These are phyloP conservation scores for Poeciliopsis turneri DNA, from an alignment of 2,797 vertebrate genomes.

Conservation along the genomic window DNA sequence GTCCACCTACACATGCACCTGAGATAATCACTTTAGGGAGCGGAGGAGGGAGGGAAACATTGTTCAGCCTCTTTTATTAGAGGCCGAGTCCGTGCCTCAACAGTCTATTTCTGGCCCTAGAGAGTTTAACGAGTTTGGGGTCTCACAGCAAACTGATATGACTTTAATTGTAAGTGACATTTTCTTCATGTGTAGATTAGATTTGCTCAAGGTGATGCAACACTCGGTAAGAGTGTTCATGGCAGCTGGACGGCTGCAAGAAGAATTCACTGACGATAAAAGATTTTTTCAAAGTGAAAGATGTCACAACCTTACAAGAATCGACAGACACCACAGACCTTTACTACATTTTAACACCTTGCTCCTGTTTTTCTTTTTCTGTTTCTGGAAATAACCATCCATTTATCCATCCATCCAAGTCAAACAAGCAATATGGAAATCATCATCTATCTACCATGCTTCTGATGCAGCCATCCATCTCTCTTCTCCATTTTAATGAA, in stretches of 20 bases:
- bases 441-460: not conserved
- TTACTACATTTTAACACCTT: not conserved
- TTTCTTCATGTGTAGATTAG: constrained; percentile 55
- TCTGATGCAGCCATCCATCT: not conserved
- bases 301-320: not conserved
- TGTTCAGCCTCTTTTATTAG: constrained; percentile 27
- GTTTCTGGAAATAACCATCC: not conserved
- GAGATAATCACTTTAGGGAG: constrained; percentile 28
- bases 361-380: not conserved
- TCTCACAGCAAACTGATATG: constrained; percentile 27
- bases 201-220: constrained; percentile 40
- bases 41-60: constrained; percentile 4
- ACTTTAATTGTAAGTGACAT: constrained; percentile 45
- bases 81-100: constrained; percentile 23
- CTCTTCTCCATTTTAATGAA: not conserved
- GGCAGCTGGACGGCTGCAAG: constrained; percentile 7
- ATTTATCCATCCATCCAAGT: not conserved
- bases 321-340: not conserved
- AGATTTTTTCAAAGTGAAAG: not conserved
- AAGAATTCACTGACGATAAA: constrained; percentile 1
- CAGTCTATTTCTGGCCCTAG: constrained; percentile 36
- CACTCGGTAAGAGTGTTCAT: not conserved
- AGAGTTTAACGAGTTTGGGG: constrained; percentile 40
- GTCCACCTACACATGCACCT: constrained; percentile 30
- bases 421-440: not conserved